Percentiles rank a stretch among this genome's conserved stretches.
These are phyloP conservation scores for Pteropus rufus DNA, from an alignment of 2,797 vertebrate genomes.

Conservation along the genomic window DNA sequence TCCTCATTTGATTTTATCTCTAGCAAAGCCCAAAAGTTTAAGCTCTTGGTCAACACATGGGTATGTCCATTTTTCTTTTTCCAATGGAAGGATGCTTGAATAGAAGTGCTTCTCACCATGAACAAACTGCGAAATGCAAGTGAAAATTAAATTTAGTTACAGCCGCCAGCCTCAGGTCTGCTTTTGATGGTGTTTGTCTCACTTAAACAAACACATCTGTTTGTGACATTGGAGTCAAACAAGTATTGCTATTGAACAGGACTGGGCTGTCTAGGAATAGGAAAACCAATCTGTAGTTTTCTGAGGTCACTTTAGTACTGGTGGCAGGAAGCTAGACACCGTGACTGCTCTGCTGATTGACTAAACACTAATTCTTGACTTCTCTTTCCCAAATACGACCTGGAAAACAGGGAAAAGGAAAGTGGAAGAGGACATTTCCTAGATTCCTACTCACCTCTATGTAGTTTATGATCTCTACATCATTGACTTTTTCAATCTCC, in stretches of 20 bases:
- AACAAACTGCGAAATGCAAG: constrained; percentile 68
- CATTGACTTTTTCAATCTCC: not conserved
- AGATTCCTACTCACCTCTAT: not conserved
- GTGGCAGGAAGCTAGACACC: not conserved
- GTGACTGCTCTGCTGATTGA: not conserved
- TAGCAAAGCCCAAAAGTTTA: constrained; percentile 29
- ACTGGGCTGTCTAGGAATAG: not conserved
- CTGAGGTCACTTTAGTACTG: not conserved
- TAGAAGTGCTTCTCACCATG: constrained; percentile 45
- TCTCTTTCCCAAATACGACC: not conserved
- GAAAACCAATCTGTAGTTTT: not conserved
- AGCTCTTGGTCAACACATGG: not conserved
- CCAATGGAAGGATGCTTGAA: constrained; percentile 35
- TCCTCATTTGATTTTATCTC: not conserved
- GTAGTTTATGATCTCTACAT: not conserved
- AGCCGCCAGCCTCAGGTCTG: constrained; percentile 54
- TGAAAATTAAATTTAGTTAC: constrained; percentile 72
- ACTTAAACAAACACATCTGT: constrained; percentile 52
- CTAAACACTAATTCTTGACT: not conserved
- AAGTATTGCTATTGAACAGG: not conserved
- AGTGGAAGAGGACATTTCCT: not conserved
- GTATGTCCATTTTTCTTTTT: constrained; percentile 4
- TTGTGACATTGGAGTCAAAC: constrained; percentile 45
- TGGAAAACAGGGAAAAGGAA: not conserved
- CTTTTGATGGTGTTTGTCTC: constrained; percentile 28